Conservation (phyloP, 2,797 vertebrate genomes). For the Eospalax fontanierii region DNA sequence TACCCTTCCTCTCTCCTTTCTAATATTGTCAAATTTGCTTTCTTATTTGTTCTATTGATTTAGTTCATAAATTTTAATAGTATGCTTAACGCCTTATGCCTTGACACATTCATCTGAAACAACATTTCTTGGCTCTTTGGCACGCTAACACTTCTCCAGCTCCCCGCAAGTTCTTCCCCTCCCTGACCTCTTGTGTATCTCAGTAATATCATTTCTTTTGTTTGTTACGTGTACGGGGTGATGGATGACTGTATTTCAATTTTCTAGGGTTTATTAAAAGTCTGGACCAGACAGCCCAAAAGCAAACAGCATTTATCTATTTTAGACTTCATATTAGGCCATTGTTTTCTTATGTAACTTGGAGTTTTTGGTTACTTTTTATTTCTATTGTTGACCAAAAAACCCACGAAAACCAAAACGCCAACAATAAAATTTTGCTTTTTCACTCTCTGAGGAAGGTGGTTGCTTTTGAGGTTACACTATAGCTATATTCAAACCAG, state of each 20-base stretch:
- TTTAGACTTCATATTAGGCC: slow-evolving; percentile 2
- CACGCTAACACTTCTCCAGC: neutral
- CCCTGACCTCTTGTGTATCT: neutral
- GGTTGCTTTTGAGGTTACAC: neutral
- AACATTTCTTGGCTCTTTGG: neutral
- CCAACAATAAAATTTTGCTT: neutral
- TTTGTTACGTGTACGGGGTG: neutral
- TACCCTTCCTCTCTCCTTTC: neutral
- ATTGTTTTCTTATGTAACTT: slow-evolving; percentile 24
- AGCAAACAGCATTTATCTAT: neutral
- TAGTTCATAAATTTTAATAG: slow-evolving; percentile 31
- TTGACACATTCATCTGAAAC: neutral
- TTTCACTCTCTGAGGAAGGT: neutral
- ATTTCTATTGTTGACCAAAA: neutral
- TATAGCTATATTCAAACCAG: neutral
- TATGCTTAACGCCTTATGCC: neutral
- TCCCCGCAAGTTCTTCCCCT: neutral
- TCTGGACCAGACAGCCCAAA: slow-evolving; percentile 4
- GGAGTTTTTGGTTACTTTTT: slow-evolving; percentile 4
- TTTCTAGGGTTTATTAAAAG: slow-evolving; percentile 33
- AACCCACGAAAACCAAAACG: neutral
- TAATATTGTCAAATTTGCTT: neutral
- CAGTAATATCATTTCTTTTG: neutral
- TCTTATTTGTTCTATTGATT: neutral
- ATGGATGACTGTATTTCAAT: neutral